A percentile compares a stretch with the other conserved stretches of the same genome.
Evolutionary conservation across 1,140 invertebrate species (phyloP).

Genomic region (Linepithema humile): DNA sequence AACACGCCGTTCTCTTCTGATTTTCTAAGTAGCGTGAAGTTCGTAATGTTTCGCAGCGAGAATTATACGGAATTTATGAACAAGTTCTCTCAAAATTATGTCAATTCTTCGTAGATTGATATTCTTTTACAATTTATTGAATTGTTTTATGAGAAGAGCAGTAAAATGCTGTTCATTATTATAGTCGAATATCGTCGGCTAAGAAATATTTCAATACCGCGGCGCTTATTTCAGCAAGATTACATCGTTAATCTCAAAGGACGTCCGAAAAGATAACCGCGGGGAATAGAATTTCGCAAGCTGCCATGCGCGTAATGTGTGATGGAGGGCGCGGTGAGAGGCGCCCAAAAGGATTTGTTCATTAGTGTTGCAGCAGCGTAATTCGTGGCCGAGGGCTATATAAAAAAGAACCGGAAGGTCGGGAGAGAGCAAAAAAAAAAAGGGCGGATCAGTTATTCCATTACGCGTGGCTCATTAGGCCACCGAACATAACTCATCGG

Average conservation of each 20-base stretch:
- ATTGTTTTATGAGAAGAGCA: too few species aligned
- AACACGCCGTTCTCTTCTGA: too few species aligned
- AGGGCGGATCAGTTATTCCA: slow-evolving; percentile 66
- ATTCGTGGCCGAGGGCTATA: slow-evolving; percentile 44
- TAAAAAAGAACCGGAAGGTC: slow-evolving; percentile 15
- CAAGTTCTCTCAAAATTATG: neutral
- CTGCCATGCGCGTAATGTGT: slow-evolving; percentile 45
- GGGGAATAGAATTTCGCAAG: slow-evolving; percentile 43
- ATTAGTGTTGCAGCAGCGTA: slow-evolving; percentile 49
- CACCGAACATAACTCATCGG: slow-evolving; percentile 63
- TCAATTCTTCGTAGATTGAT: too few species aligned
- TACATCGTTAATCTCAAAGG: slow-evolving; percentile 37
- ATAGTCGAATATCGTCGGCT: too few species aligned
- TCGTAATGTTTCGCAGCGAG: neutral
- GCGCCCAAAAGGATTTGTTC: slow-evolving; percentile 51
- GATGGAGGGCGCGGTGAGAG: slow-evolving; percentile 26
- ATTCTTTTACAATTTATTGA: too few species aligned
- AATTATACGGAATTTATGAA: neutral
- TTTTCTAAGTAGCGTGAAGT: neutral
- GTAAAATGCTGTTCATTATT: too few species aligned
- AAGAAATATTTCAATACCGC: slow-evolving; percentile 10
- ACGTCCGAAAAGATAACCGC: slow-evolving; percentile 6
- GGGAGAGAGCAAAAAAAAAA: slow-evolving; percentile 10
- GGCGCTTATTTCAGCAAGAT: slow-evolving; percentile 33
- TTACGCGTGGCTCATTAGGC: slow-evolving; percentile 68